Evolutionary conservation across 2,888 invertebrate genomes (phyloP).

Genomic region (Nemotelus pantherinus): DNA sequence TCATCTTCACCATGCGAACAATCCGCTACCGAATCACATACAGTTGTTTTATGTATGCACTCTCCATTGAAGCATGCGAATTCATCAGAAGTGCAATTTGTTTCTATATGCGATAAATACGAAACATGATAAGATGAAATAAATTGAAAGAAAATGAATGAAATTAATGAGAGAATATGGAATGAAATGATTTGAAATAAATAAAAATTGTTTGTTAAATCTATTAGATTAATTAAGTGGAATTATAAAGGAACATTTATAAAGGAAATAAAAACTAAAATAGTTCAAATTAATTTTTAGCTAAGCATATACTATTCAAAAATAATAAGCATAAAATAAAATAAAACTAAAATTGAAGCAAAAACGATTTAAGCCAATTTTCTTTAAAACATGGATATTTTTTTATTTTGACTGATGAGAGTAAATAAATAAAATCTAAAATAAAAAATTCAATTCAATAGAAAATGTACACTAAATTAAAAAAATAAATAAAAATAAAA

Average conservation of each 20-base stretch:
- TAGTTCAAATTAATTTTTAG: too few species aligned
- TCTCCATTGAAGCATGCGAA: slow-evolving; percentile 70
- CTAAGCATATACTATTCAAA: too few species aligned
- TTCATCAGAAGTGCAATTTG: slow-evolving; percentile 63
- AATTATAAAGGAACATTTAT: too few species aligned
- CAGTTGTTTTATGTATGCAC: slow-evolving; percentile 80
- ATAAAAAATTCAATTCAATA: too few species aligned
- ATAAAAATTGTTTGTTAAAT: too few species aligned
- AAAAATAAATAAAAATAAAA: background rate
- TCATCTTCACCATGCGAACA: slow-evolving; percentile 82
- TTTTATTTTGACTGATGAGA: too few species aligned
- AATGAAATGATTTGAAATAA: slow-evolving; percentile 12
- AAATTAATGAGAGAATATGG: background rate
- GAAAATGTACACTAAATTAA: too few species aligned
- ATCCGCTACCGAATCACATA: slow-evolving; percentile 85
- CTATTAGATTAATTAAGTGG: too few species aligned
- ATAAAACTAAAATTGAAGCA: background rate
- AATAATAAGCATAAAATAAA: background rate
- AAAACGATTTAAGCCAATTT: background rate
- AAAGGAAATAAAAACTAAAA: too few species aligned
- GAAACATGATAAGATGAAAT: background rate
- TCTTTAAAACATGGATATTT: too few species aligned
- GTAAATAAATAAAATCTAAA: too few species aligned
- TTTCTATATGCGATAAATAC: slow-evolving; percentile 31
- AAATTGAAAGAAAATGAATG: background rate